Evolutionary conservation across 2,888 invertebrate species (phyloP).

Genomic region (Hartigia nigra): DNA sequence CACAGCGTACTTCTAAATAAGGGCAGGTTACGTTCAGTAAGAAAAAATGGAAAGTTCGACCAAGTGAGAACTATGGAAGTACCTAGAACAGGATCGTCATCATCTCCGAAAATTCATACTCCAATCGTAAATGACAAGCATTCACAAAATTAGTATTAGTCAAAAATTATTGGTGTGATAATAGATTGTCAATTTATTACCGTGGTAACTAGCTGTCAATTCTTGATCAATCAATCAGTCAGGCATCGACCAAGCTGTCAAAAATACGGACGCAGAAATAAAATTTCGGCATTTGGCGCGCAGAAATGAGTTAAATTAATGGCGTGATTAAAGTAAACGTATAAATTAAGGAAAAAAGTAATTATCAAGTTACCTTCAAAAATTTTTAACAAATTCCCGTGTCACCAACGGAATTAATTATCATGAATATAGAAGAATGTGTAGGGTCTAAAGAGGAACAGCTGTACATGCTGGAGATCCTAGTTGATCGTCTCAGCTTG

Average conservation of each 20-base stretch:
- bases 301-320: constrained; percentile 31
- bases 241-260: background rate
- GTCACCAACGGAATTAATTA: background rate
- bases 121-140: background rate
- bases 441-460: constrained; percentile 26
- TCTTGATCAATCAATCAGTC: background rate
- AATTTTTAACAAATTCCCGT: constrained; percentile 36
- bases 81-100: background rate
- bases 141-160: background rate
- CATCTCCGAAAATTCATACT: background rate
- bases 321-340: constrained; percentile 21
- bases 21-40: background rate
- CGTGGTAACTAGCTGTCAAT: background rate
- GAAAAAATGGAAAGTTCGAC: background rate
- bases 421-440: background rate
- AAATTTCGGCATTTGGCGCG: background rate
- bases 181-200: background rate
- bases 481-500: constrained; percentile 34
- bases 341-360: constrained; percentile 7
- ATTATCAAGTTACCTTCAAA: constrained; percentile 14
- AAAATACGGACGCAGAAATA: background rate
- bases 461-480: constrained; percentile 42
- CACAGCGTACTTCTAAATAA: background rate
- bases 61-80: background rate
- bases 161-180: background rate